phyloP scores from a whole-genome alignment of 2,797 vertebrate genomes.

The Glyptemys insculpta region DNA sequence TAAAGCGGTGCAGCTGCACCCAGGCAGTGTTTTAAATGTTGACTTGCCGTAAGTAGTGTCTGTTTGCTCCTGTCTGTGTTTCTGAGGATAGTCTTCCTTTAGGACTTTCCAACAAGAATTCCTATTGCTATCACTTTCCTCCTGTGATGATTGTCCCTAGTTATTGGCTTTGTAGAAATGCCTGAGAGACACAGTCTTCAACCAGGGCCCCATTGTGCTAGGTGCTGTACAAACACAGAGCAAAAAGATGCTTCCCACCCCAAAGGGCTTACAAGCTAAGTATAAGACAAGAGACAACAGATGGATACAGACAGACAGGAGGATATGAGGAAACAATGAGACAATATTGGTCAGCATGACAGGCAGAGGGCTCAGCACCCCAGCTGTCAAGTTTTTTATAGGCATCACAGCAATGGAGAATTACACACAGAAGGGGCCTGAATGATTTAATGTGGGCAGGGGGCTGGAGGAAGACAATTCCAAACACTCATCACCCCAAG shows the following conservation, averaged over 20 bases:
- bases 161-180: background rate
- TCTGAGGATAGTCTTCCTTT: background rate
- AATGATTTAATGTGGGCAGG: background rate
- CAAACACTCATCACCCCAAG: background rate
- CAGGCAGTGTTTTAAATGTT: too few species aligned
- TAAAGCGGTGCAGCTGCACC: background rate
- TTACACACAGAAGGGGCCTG: background rate
- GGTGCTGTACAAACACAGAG: background rate
- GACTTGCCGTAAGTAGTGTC: background rate
- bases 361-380: background rate
- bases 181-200: background rate
- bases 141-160: constrained; percentile 30
- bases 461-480: background rate
- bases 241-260: background rate
- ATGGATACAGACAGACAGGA: background rate
- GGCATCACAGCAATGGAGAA: background rate
- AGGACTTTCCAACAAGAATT: constrained; percentile 24
- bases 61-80: constrained; percentile 22
- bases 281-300: background rate
- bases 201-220: background rate
- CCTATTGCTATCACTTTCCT: constrained; percentile 3
- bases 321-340: background rate
- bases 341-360: background rate
- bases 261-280: background rate
- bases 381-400: constrained; percentile 1